These are phyloP conservation scores for Brachynemurus nebulosus DNA, from an alignment of 2,888 invertebrate genomes.

Conservation along the genomic window DNA sequence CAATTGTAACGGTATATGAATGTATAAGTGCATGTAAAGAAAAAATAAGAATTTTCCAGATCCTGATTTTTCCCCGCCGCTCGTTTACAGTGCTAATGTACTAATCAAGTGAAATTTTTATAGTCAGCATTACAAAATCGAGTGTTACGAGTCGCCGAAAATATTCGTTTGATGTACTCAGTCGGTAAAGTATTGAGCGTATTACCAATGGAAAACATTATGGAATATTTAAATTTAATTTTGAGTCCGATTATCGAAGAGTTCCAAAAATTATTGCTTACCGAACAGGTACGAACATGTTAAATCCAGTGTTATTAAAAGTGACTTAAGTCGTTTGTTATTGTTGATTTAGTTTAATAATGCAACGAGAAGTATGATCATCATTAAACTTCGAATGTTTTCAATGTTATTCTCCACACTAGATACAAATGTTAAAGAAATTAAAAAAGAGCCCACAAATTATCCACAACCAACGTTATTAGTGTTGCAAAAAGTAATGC, in stretches of 20 bases:
- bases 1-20: no score
- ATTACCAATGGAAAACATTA: constrained; percentile 45
- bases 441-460: neutral
- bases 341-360: constrained; percentile 34
- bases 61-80: no score
- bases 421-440: constrained; percentile 32
- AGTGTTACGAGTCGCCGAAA: constrained; percentile 48
- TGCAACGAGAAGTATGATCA: constrained; percentile 36
- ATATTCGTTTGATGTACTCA: constrained; percentile 59
- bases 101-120: no score
- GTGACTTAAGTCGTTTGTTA: no score
- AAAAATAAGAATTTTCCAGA: no score
- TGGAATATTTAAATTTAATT: constrained; percentile 53
- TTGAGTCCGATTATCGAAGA: constrained; percentile 52
- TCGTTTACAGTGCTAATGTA: no score
- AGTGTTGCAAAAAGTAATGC: constrained; percentile 46
- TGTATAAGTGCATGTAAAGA: no score
- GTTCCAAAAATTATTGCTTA: constrained; percentile 38
- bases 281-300: constrained; percentile 34
- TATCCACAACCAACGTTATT: constrained; percentile 40
- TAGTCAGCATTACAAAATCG: constrained; percentile 43
- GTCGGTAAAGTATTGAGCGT: constrained; percentile 60
- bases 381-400: constrained; percentile 52
- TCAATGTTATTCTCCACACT: constrained; percentile 48
- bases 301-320: constrained; percentile 7